Evolutionary conservation across 1,140 invertebrate genomes (phyloP), one percentile per base, ranked within the genome.

Genomic region (Drosophila saltans): DNA sequence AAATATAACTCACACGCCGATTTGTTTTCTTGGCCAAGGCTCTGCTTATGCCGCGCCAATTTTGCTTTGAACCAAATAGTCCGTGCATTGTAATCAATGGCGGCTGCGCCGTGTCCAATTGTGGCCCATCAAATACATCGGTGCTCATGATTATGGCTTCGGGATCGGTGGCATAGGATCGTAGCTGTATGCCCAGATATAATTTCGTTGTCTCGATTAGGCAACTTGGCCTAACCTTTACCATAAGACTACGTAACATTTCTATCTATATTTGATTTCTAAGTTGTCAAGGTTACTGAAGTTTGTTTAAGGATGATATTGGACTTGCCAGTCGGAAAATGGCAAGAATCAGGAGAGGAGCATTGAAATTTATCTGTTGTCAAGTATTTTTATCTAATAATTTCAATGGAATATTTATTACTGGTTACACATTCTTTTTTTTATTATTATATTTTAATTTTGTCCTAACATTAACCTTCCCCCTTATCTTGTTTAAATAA

Each of bases 11-110:
- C 93, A 96, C 95, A 92, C 94, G 94, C 78, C 95, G 93, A 26
- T 80, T 60, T 0, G 92, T 92, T 72, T 94, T 93, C 64, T 93
- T 93, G 67, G 95, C 93, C 43, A 98, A 94, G 1, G 93, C 94
- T 93, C 97, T 98, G 1, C 95, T 95, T 21, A 98, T 88, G 48
- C 94, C 94, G 57, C 96, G 95, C 96, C 97, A 98, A 90, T 98
- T 98, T 70, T 93, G 95, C 92, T 97, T 98, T 0, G 95, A 96
- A 0, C 97, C 97, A 72, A 98, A 95, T 10, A 98, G 92, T 2
- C 97, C 97, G 93, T 98, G 98, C 84, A 97, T 94, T 40, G 98
- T 95, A 1, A 98, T 91, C 11, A 98, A 92, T 2, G 97, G 97
- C 2, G 93, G 72, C n/a, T 60, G 66, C 4, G 26, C 64, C 10